A percentile compares a stretch with the other conserved stretches of the same genome.
Conservation (phyloP, 2,888 invertebrate genomes). For the Metallyticus violacea region DNA sequence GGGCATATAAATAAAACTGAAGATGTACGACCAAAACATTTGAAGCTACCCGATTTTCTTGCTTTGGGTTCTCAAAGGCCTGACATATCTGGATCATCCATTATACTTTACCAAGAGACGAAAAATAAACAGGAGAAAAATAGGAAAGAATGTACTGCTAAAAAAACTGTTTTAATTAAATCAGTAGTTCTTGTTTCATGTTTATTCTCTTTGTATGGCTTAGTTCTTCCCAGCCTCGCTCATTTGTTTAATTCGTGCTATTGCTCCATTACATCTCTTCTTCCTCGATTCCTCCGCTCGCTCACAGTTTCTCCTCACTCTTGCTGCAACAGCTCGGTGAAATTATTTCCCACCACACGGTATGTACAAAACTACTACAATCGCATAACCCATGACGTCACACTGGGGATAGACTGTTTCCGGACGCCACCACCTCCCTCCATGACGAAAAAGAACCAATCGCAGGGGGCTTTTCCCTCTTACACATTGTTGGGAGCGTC, state of each 20-base stretch:
- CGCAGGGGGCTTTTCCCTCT: not conserved
- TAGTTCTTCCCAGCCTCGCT: not conserved
- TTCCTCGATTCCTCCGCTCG: not conserved
- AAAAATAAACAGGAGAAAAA: no score
- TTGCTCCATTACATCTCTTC: not conserved
- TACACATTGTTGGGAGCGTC: not conserved
- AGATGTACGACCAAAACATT: no score
- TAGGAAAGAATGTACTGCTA: no score
- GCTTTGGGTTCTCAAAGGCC: no score
- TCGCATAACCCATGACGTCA: conserved; percentile 10
- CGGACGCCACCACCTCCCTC: not conserved
- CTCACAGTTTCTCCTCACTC: not conserved
- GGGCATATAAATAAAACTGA: no score
- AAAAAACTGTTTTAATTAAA: no score
- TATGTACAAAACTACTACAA: not conserved
- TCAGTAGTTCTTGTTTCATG: no score
- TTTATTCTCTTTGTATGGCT: no score
- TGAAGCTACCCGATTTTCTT: no score
- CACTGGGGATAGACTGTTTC: not conserved
- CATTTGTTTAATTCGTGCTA: not conserved
- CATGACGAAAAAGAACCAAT: not conserved
- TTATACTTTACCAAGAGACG: no score
- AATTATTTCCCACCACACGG: conserved; percentile 5
- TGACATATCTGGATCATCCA: no score
- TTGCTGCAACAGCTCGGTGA: not conserved